phyloP scores from a whole-genome alignment of 2,797 vertebrate genomes.

The Pangasius djambal region DNA sequence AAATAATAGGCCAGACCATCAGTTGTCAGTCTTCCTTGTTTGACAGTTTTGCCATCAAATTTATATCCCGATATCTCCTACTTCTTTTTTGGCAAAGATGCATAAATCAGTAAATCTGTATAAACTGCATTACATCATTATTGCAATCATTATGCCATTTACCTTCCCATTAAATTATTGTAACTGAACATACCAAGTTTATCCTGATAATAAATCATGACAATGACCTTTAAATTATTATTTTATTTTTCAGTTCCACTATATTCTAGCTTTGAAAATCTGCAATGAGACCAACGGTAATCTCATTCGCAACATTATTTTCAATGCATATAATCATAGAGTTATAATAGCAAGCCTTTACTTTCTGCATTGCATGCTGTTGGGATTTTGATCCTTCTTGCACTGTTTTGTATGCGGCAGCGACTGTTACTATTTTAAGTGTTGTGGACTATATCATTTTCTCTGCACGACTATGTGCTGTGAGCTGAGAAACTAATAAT shows the following conservation, averaged over 20 bases:
- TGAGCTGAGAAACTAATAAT: slow-evolving; percentile 16
- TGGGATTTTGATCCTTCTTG: not conserved
- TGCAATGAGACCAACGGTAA: not conserved
- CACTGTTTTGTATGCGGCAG: not conserved
- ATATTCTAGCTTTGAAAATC: not conserved
- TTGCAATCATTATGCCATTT: not conserved
- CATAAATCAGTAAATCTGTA: not conserved
- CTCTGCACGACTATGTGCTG: not conserved
- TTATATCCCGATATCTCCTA: not conserved
- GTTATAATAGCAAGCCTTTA: not conserved
- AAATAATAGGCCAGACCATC: not conserved
- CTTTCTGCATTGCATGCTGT: not conserved
- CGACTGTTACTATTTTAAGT: not conserved
- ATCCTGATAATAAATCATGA: not conserved
- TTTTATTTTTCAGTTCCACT: not conserved
- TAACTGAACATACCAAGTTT: not conserved
- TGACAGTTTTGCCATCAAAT: not conserved
- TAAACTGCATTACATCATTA: not conserved
- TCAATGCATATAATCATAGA: not conserved
- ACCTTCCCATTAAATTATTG: not conserved
- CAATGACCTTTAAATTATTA: not conserved
- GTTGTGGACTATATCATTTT: not conserved
- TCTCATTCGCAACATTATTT: not conserved
- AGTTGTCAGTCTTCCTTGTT: not conserved
- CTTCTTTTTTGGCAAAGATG: not conserved